phyloP scores from a whole-genome alignment of 2,113 vertebrate species.

The Hylia prasina region DNA sequence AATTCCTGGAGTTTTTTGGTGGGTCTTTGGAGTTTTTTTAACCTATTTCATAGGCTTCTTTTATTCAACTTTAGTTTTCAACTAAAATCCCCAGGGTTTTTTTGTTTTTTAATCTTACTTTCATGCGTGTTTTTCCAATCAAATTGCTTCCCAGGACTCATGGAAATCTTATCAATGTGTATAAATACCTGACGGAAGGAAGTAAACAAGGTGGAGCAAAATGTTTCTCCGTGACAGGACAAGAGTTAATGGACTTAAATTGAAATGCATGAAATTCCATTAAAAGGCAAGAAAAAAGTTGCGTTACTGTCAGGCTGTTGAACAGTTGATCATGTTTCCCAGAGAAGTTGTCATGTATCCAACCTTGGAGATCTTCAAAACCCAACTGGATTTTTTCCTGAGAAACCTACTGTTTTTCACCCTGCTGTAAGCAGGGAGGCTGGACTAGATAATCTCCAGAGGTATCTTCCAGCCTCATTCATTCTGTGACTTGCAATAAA shows the following conservation, averaged over 20 bases:
- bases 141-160: not conserved
- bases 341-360: not conserved
- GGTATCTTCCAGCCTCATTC: not conserved
- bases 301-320: not conserved
- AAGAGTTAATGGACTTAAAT: not conserved
- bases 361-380: not conserved
- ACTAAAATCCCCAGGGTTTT: not conserved
- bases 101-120: not conserved
- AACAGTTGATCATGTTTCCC: not conserved
- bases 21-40: not conserved
- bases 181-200: not conserved
- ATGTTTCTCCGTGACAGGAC: not conserved
- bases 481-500: not conserved
- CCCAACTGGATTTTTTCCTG: not conserved
- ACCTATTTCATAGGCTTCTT: not conserved
- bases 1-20: not conserved
- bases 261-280: not conserved
- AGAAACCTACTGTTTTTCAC: not conserved
- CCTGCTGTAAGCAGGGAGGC: not conserved
- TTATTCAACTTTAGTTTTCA: not conserved
- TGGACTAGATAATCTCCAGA: not conserved
- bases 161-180: not conserved
- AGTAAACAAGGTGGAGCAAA: not conserved
- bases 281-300: not conserved
- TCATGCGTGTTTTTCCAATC: not conserved